Evolutionary conservation across 2,113 vertebrate species (phyloP).

Genomic region (human): DNA sequence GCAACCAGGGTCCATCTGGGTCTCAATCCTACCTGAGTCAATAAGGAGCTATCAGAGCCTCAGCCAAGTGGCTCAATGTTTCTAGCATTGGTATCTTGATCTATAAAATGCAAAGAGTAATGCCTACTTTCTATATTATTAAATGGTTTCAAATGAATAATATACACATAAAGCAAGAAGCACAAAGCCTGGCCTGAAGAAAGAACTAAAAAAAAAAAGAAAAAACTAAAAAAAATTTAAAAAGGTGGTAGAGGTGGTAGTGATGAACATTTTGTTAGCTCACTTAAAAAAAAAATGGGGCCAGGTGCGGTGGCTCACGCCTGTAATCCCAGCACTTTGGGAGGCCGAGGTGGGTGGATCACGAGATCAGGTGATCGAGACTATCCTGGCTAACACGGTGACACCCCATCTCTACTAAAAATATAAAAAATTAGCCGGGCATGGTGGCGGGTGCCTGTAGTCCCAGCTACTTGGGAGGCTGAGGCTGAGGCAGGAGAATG

Average conservation of each 20-base stretch:
- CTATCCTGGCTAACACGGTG: no score
- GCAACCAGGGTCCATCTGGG: neutral
- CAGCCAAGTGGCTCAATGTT: neutral
- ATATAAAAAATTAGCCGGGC: no score
- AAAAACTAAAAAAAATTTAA: neutral
- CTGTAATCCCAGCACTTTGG: no score
- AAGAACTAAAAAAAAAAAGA: neutral
- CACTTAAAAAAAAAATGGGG: neutral
- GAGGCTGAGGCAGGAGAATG: no score
- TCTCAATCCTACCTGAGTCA: neutral
- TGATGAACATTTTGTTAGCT: neutral
- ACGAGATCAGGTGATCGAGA: no score
- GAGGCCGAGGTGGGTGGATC: no score
- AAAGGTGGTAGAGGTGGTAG: no score
- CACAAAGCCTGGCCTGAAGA: neutral
- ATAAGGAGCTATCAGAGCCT: neutral
- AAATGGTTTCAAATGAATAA: neutral
- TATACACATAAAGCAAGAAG: neutral
- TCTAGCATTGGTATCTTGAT: neutral
- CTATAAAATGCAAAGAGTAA: neutral
- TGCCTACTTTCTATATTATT: neutral
- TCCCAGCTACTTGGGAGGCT: no score
- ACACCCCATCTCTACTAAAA: no score
- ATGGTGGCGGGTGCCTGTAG: no score
- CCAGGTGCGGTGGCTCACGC: no score